Percentiles rank a stretch among this genome's conserved stretches.
phyloP scores from a whole-genome alignment of 2,888 invertebrate species.

The Acronicta leporina region DNA sequence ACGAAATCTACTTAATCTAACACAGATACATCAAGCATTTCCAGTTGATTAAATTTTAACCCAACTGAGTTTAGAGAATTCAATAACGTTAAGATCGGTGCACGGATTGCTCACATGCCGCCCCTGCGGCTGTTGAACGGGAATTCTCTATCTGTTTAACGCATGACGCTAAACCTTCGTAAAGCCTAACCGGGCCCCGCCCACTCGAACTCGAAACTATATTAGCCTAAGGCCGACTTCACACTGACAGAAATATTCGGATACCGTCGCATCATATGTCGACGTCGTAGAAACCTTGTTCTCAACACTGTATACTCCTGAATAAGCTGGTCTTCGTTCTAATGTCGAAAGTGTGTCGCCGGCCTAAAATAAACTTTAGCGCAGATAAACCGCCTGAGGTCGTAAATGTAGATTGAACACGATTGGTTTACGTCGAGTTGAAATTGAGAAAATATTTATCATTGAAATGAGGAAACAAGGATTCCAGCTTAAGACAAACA shows the following conservation, averaged over 20 bases:
- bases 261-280: too few relatives aligned
- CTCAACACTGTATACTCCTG: not conserved
- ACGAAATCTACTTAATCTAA: not conserved
- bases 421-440: slow-evolving; percentile 62
- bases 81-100: slow-evolving; percentile 70
- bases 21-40: slow-evolving; percentile 37
- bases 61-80: slow-evolving; percentile 63
- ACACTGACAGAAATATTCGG: not conserved
- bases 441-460: slow-evolving; percentile 70
- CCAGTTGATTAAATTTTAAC: slow-evolving; percentile 66
- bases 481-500: slow-evolving; percentile 60
- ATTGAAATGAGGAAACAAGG: slow-evolving; percentile 66
- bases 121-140: slow-evolving; percentile 59
- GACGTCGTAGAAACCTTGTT: not conserved
- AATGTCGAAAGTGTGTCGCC: slow-evolving; percentile 10
- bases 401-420: slow-evolving; percentile 62
- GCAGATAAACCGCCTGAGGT: slow-evolving; percentile 40
- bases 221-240: slow-evolving; percentile 27
- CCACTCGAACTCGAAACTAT: slow-evolving; percentile 48
- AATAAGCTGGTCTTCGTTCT: not conserved
- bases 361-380: slow-evolving; percentile 41
- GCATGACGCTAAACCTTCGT: slow-evolving; percentile 16
- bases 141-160: slow-evolving; percentile 51
- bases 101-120: slow-evolving; percentile 59
- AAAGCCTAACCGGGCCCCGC: slow-evolving; percentile 42